Percentiles rank a stretch among this genome's conserved stretches.
Evolutionary conservation across 2,113 vertebrate genomes (phyloP).

Genomic region (Cyanistes caeruleus): DNA sequence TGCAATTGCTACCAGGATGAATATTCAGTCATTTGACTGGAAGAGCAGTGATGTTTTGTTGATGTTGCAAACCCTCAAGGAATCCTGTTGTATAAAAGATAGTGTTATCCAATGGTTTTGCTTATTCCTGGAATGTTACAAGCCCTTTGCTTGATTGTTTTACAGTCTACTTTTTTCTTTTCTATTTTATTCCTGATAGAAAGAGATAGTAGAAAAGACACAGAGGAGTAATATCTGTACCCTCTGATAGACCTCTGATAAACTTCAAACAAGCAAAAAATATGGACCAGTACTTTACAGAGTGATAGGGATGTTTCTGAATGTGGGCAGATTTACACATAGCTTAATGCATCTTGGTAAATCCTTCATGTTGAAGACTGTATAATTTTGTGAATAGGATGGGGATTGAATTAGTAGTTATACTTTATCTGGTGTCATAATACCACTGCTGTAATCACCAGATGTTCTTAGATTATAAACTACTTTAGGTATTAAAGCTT

Average conservation of each 20-base stretch:
- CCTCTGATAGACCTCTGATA: not conserved
- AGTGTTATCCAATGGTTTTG: not conserved
- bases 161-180: not conserved
- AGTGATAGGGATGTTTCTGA: not conserved
- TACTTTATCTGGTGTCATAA: not conserved
- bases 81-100: not conserved
- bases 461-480: not conserved
- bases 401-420: not conserved
- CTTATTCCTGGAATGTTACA: not conserved
- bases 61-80: not conserved
- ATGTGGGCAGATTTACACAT: not conserved
- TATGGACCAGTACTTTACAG: not conserved
- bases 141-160: not conserved
- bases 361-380: not conserved
- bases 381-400: not conserved
- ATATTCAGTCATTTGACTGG: not conserved
- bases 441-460: not conserved
- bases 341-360: not conserved
- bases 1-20: not conserved
- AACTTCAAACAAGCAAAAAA: not conserved
- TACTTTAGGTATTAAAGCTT: not conserved
- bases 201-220: not conserved
- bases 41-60: not conserved
- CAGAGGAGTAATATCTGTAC: fast-evolving
- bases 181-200: not conserved